Conservation (phyloP, 2,797 vertebrate species). For the Leptatherina wallacei region DNA sequence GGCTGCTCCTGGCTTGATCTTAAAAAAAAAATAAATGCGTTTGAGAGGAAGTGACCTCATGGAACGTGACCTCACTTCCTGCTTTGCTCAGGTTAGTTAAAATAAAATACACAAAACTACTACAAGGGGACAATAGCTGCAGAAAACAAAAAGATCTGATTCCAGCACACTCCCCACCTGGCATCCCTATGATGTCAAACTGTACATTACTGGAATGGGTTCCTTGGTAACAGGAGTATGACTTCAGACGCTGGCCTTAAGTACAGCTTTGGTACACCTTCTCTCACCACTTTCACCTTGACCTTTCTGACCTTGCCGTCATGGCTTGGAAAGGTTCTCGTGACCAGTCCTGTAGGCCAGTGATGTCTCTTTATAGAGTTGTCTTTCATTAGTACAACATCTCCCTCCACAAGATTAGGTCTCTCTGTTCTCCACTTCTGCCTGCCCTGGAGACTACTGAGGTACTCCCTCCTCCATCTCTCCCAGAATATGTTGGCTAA, state of each 20-base stretch:
- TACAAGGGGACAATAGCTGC: too few relatives aligned
- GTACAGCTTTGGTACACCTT: neutral
- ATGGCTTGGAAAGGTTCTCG: neutral
- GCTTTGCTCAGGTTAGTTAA: too few relatives aligned
- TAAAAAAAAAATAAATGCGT: too few relatives aligned
- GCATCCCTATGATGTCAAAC: too few relatives aligned
- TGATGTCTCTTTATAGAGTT: neutral
- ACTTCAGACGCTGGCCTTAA: neutral
- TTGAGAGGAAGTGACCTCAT: too few relatives aligned
- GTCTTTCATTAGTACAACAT: neutral
- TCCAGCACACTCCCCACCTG: too few relatives aligned
- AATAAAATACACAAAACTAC: too few relatives aligned
- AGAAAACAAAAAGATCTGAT: too few relatives aligned
- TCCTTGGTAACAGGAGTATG: neutral
- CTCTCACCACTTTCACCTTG: neutral
- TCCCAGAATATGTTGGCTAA: neutral
- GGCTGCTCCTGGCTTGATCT: too few relatives aligned
- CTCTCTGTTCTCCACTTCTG: neutral
- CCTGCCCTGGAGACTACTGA: neutral
- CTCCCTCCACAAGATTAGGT: neutral
- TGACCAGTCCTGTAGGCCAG: neutral
- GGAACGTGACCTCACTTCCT: too few relatives aligned
- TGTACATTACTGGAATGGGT: too few relatives aligned
- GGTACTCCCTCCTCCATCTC: neutral
- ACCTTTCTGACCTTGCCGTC: neutral